Percentiles rank a stretch among this genome's conserved stretches.
These are phyloP conservation scores for Blastobasis adustella DNA, from an alignment of 2,888 invertebrate genomes.

Conservation along the genomic window DNA sequence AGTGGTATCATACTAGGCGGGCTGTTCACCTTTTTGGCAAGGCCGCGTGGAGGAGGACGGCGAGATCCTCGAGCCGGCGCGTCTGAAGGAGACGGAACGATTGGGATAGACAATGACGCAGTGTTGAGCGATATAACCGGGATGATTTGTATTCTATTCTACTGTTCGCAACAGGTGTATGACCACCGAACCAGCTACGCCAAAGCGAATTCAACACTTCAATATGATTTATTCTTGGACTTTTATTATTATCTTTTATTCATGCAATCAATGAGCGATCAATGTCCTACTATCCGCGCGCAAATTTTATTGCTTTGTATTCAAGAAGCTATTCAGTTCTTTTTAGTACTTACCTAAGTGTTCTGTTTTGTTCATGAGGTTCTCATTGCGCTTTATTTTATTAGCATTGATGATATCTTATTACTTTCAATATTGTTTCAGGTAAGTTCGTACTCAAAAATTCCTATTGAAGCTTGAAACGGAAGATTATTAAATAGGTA, in stretches of 20 bases:
- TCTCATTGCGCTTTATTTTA: too few relatives aligned
- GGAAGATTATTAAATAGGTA: too few relatives aligned
- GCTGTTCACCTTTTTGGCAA: conserved; percentile 48
- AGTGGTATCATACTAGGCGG: conserved; percentile 26
- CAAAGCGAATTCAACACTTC: background rate
- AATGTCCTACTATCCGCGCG: too few relatives aligned
- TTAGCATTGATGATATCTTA: too few relatives aligned
- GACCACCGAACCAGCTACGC: background rate
- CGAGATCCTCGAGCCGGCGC: background rate
- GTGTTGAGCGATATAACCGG: conserved; percentile 25
- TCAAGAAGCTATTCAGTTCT: too few relatives aligned
- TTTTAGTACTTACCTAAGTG: too few relatives aligned
- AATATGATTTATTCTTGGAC: too few relatives aligned
- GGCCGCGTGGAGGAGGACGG: conserved; percentile 32
- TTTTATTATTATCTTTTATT: too few relatives aligned
- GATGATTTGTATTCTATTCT: conserved; percentile 20
- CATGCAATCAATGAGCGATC: too few relatives aligned
- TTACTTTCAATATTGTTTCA: conserved; percentile 25
- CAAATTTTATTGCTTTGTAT: too few relatives aligned
- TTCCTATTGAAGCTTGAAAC: too few relatives aligned
- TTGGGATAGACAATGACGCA: conserved; percentile 6
- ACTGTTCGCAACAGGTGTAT: conserved; percentile 13
- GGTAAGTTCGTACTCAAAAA: conserved; percentile 47
- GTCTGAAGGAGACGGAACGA: conserved; percentile 18
- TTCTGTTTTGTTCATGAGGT: too few relatives aligned